phyloP scores from a whole-genome alignment of 1,140 invertebrate species.

The Brachionus asplanchnoidis region DNA sequence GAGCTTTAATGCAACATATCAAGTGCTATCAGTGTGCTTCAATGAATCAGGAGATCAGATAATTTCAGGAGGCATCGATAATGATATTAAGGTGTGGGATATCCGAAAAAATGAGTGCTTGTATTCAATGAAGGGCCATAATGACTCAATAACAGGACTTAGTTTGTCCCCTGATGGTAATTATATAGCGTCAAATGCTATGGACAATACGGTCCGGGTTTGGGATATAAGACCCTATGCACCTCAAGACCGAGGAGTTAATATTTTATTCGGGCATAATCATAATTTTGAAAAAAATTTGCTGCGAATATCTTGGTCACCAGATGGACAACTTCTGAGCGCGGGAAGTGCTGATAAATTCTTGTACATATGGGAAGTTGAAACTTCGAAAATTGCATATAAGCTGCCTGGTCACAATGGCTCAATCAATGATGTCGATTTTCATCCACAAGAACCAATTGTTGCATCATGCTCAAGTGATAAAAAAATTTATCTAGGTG shows the following conservation, averaged over 20 bases:
- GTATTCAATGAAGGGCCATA: slow-evolving; percentile 79
- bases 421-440: slow-evolving; percentile 90
- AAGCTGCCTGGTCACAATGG: slow-evolving; percentile 96
- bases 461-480: slow-evolving; percentile 89
- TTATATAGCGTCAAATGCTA: slow-evolving; percentile 85
- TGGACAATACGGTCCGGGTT: slow-evolving; percentile 81
- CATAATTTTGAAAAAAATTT: slow-evolving; percentile 97
- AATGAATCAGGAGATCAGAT: slow-evolving; percentile 90
- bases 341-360: slow-evolving; percentile 89
- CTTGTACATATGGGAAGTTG: slow-evolving; percentile 95
- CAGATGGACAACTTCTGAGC: slow-evolving; percentile 71
- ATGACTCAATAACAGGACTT: slow-evolving; percentile 89
- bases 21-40: slow-evolving; percentile 84
- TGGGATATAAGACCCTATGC: slow-evolving; percentile 70
- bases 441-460: slow-evolving; percentile 92
- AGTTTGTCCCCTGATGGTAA: slow-evolving; percentile 88
- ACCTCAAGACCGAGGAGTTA: slow-evolving; percentile 83
- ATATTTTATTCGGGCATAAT: slow-evolving; percentile 85
- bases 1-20: slow-evolving; percentile 74
- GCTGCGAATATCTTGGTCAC: slow-evolving; percentile 79
- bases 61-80: slow-evolving; percentile 87
- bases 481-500: slow-evolving; percentile 89
- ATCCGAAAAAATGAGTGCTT: slow-evolving; percentile 79
- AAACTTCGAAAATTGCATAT: slow-evolving; percentile 77
- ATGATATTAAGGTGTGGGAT: slow-evolving; percentile 96